Percentiles rank a stretch among this genome's conserved stretches.
phyloP scores from a whole-genome alignment of 2,797 vertebrate genomes.

The Chelon labrosus region DNA sequence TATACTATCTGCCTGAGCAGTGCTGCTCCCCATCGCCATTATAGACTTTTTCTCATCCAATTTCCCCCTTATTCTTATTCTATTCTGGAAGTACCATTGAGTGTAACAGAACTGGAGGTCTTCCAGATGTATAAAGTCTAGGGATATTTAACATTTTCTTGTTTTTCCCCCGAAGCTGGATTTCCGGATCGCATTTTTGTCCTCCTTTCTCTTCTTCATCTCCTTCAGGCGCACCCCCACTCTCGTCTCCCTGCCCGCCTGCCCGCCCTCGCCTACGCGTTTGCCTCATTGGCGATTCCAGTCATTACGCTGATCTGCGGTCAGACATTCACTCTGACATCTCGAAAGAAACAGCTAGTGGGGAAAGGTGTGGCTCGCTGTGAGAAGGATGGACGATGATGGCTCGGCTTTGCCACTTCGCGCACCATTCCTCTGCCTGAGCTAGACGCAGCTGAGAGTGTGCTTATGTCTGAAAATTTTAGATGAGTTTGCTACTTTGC shows the following conservation, averaged over 20 bases:
- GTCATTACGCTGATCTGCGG: constrained; percentile 59
- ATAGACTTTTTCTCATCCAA: constrained; percentile 17
- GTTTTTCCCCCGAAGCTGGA: background rate
- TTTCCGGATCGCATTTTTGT: constrained; percentile 19
- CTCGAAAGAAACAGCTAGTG: constrained; percentile 47
- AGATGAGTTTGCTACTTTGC: constrained; percentile 1
- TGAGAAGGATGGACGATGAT: constrained; percentile 28
- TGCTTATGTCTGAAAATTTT: constrained; percentile 12
- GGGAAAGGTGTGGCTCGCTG: constrained; percentile 29
- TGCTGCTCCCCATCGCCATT: constrained; percentile 17
- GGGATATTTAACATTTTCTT: constrained; percentile 1
- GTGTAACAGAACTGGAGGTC: constrained; percentile 11
- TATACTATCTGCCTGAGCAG: constrained; percentile 43
- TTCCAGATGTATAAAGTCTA: background rate
- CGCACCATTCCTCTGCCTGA: background rate
- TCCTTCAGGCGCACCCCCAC: constrained; percentile 21
- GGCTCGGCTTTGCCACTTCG: background rate
- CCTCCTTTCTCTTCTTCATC: constrained; percentile 5
- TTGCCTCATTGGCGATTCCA: constrained; percentile 50
- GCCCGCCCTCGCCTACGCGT: constrained; percentile 12
- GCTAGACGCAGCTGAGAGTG: background rate
- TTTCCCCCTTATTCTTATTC: constrained; percentile 12
- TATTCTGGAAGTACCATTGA: background rate
- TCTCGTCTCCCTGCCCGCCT: constrained; percentile 12
- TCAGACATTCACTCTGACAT: constrained; percentile 47